Evolutionary conservation across 1,140 invertebrate species (phyloP), one percentile per base, ranked within the genome.

Genomic region (Scaptomyza graminum): DNA sequence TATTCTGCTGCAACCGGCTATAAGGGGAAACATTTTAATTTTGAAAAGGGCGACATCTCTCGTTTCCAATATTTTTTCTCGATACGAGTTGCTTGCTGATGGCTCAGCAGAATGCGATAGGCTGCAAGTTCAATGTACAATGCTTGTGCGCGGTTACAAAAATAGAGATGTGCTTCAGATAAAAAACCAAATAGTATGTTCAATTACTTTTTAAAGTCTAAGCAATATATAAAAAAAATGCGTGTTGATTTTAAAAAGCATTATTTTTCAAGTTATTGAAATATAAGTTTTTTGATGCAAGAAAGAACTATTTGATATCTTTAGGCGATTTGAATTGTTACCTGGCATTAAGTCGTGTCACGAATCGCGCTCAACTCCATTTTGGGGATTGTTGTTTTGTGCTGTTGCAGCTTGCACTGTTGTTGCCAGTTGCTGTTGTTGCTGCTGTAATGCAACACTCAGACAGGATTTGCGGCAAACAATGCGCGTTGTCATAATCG

Each of bases 51-150:
- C 16, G 16, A 60, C 34, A 6, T 9, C 28, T 5, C 31, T 34
- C 31, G 31, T 34, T 34, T 9, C 28, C 28, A 31, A 31, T 31
- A 47, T 22, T n/a, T 37, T 41, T 11, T 50, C 28, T 25, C 34
- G 39, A 37, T 13, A n/a, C n/a, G 22, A 25, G 13, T 5, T 41
- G 46, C 34, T 5, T 77, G 68, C 61, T 82, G 82, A 64, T 78
- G 82, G 69, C 74, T 72, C 70, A 61, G 68, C 64, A 79, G 8
- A 69, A 69, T 56, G 70, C 41, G 47, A 61, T 57, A 69, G 59
- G 52, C 71, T 43, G 66, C 74, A 87, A 87, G 83, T 87, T 87
- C 83, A 87, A 88, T 83, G 83, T 73, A 83, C 79, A 83, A 79
- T 71, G 59, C 54, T 78, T 72, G 71, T 59, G 43, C 41, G 16